Evolutionary conservation across 2,888 invertebrate species (phyloP).

Genomic region (Conomelus anceps): DNA sequence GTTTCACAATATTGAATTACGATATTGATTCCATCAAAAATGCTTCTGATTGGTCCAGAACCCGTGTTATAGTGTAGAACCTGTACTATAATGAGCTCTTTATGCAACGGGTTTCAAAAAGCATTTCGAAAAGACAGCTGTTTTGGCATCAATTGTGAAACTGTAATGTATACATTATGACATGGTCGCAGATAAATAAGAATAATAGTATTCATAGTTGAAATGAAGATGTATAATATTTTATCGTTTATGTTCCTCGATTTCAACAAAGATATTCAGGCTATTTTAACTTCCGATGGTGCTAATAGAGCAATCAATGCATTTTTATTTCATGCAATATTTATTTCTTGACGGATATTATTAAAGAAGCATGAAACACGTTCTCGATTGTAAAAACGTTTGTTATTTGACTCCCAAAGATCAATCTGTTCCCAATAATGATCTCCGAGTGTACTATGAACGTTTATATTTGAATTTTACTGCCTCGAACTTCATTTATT

Average conservation of each 20-base stretch:
- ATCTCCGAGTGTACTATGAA: not conserved
- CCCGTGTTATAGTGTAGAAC: no score
- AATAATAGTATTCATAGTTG: no score
- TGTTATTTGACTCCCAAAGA: not conserved
- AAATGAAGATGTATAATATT: no score
- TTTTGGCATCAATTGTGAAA: no score
- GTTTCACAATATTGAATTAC: no score
- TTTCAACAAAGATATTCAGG: not conserved
- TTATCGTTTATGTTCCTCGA: not conserved
- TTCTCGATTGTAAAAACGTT: not conserved
- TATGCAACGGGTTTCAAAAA: no score
- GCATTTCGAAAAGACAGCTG: no score
- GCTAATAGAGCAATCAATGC: not conserved
- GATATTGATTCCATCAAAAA: no score
- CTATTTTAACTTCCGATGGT: not conserved
- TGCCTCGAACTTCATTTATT: not conserved
- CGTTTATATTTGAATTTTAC: not conserved
- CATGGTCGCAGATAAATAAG: no score
- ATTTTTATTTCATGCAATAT: not conserved
- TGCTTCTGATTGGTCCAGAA: no score
- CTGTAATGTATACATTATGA: no score
- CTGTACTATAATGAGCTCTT: no score
- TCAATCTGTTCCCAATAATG: not conserved
- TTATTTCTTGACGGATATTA: not conserved
- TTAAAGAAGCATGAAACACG: not conserved